Conservation (phyloP, 2,113 vertebrate genomes). For the Apistogramma diplotaenia region DNA sequence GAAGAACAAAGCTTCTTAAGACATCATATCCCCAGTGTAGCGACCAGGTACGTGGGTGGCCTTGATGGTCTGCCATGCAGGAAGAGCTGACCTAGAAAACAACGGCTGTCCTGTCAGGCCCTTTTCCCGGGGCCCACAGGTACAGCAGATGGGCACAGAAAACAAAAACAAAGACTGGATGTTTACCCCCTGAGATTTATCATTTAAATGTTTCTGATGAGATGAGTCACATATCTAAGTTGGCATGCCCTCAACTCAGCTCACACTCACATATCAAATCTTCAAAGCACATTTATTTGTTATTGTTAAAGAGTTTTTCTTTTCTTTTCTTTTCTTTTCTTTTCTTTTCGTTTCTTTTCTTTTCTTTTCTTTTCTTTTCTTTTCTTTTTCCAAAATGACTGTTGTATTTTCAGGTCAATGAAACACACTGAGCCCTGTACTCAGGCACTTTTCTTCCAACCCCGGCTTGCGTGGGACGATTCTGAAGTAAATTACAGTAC, state of each 20-base stretch:
- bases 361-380: too few species aligned
- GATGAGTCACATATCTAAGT: not conserved
- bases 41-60: constrained; percentile 52
- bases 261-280: not conserved
- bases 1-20: constrained; percentile 48
- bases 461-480: not conserved
- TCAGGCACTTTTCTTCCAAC: not conserved
- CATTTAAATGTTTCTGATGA: constrained; percentile 20
- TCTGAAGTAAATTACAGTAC: not conserved
- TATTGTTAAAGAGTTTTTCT: not conserved
- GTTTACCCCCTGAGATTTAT: constrained; percentile 12
- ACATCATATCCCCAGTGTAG: constrained; percentile 42
- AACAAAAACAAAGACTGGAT: not conserved
- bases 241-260: not conserved
- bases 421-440: not conserved
- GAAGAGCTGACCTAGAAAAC: constrained; percentile 62
- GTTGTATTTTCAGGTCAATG: not conserved
- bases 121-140: constrained; percentile 1
- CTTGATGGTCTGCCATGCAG: constrained; percentile 57
- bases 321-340: not conserved
- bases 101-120: constrained; percentile 42
- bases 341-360: not conserved
- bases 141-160: not conserved
- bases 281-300: not conserved
- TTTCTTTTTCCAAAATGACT: not conserved